Conservation (phyloP, 92 coral and sea anemone genomes). For the Actinostola sp. region DNA sequence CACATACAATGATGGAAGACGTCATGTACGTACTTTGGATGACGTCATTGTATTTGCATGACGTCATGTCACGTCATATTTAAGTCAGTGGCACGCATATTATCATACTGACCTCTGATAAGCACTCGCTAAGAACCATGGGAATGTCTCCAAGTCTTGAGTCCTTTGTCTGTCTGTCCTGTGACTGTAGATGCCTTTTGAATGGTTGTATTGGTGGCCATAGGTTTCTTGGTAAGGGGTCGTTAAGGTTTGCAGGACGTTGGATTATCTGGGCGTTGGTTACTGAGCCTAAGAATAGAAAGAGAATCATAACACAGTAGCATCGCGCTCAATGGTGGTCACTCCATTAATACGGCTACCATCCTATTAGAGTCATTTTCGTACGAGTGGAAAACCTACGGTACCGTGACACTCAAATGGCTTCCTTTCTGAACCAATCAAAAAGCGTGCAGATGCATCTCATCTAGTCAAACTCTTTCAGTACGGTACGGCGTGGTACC, state of each 20-base stretch:
- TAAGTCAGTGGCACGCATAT: too few species aligned
- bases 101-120: slow-evolving; percentile 37
- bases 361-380: too few species aligned
- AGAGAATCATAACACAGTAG: background rate
- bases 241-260: slow-evolving; percentile 71
- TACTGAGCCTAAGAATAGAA: slow-evolving; percentile 67
- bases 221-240: slow-evolving; percentile 63
- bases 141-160: slow-evolving; percentile 34
- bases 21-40: too few species aligned
- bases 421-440: too few species aligned
- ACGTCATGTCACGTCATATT: too few species aligned
- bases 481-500: too few species aligned
- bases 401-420: too few species aligned
- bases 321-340: background rate
- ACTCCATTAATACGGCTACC: background rate
- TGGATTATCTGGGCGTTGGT: slow-evolving; percentile 81
- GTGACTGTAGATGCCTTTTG: slow-evolving; percentile 72
- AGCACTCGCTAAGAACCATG: slow-evolving; percentile 28
- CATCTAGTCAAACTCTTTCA: too few species aligned
- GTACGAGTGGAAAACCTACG: too few species aligned
- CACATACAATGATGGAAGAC: too few species aligned
- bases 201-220: slow-evolving; percentile 86
- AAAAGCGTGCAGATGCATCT: too few species aligned
- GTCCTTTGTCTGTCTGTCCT: slow-evolving; percentile 20
- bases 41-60: too few species aligned